Base-by-base conservation (phyloP, 2,888 invertebrate genomes). In the Spodoptera picta region DNA sequence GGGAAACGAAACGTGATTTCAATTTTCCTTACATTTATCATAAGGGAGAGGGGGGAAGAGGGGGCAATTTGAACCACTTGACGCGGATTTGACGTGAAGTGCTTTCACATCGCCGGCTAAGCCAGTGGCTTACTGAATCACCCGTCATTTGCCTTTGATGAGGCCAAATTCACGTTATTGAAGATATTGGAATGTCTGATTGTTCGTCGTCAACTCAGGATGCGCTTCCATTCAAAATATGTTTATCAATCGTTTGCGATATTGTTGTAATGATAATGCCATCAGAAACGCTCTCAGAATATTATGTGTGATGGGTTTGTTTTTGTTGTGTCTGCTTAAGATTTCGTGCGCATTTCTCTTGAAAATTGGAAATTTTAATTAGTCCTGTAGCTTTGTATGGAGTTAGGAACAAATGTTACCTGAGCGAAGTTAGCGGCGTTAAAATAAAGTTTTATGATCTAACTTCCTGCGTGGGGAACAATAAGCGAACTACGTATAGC, bases 1-100 rank as follows among this genome's bases (percentile, higher is more conserved):
- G 82, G 82, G 74, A 88, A 90, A 86, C 82, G 86, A 86, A 89
- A 89, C 85, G 86, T 85, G 87, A 90, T 90, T 90, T 89, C 87
- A 90, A 90, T 90, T 90, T 90, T 86, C 83, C 84, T 80, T 79
- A 86, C 88, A 91, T 91, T 91, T 89, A 89, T 90, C 88, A 90
- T 89, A 87, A 83, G 79, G 74, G 80, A 69, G 79, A 57, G 10
- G 65, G 69, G 69, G 55, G 67, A 58, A 77, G 71, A 71, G 84
- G 81, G 84, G 84, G 85, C 85, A 87, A 90, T 91, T 89, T 86
- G 85, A 85, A 84, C 86, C 87, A 90, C 88, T 91, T 89, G 89
- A 91, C 83, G 88, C 80, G 82, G 82, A 89, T 90, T 90, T 89
- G 90, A 90, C 87, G 86, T 83, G 82, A 87, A 89, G 88, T 87